Evolutionary conservation across 2,888 invertebrate genomes (phyloP), one percentile per base, ranked within the genome.

Genomic region (Dryadula phaetusa): DNA sequence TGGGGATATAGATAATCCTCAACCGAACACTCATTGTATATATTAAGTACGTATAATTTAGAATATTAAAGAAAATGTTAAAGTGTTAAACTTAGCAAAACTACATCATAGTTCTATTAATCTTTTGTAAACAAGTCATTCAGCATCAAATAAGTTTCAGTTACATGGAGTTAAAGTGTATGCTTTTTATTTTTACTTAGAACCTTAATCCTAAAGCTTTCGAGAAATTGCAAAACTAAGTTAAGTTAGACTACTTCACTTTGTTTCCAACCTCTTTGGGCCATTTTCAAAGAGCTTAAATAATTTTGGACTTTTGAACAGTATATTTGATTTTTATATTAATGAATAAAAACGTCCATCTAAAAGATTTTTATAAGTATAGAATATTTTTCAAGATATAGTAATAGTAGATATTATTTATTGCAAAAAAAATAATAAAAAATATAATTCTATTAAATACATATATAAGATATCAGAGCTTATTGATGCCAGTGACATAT

Each of bases 151-250:
- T 16, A 58, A 42, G 40, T 42, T 58, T 40, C 40, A 37, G 22
- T 40, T 20, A 40, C 20, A 58, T 42, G 22, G 42, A 58, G 42
- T 58, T 58, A 58, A 56, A 25, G 42, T 58, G 42, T 58, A n/a
- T n/a, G 7, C 25, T 22, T 40, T 20, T 40, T 42, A 37, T 40
- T 58, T 40, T 25, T 18, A 16, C 25, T 42, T 8, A 40, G 25
- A 42, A 40, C 20, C 22, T 20, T 12, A n/a, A 25, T 25, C 14
- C 58, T 25, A 20, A 16, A 16, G 12, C 58, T 58, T 22, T 6
- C 16, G 40, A 42, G 42, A 12, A 58, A 42, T 42, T 58, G 40
- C 16, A 58, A 40, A 58, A 58, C 16, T 58, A 25, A 58, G 12
- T 40, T 16, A 42, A 8, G n/a, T 40, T 58, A 16, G 8, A 58